Evolutionary conservation across 1,140 invertebrate species (phyloP).

Genomic region (Micrasema minimum): DNA sequence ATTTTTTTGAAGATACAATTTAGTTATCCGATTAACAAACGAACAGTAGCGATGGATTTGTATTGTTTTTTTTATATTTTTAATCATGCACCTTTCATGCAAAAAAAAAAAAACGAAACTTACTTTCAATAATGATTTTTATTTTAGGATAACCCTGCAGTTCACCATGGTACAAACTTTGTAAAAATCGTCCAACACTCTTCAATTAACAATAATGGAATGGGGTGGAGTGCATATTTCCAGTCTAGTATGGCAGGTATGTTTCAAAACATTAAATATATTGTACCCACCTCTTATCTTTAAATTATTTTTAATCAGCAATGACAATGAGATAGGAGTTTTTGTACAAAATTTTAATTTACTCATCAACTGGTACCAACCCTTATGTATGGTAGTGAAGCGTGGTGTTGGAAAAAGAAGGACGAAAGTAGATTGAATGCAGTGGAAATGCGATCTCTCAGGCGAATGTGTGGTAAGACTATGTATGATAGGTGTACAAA

Average conservation of each 20-base stretch:
- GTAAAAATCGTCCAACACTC: constrained; percentile 39
- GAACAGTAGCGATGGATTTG: not conserved
- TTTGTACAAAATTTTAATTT: no score
- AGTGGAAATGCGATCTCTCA: no score
- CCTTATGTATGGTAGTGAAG: no score
- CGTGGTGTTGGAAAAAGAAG: no score
- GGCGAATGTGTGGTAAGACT: no score
- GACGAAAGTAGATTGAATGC: no score
- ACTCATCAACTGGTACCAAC: no score
- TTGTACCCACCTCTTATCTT: no score
- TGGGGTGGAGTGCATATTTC: constrained; percentile 36
- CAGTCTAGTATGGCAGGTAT: not conserved
- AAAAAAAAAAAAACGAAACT: not conserved
- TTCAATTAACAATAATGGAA: constrained; percentile 29
- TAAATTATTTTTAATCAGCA: no score
- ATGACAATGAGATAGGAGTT: no score
- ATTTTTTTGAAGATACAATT: not conserved
- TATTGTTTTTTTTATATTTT: not conserved
- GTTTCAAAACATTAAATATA: no score
- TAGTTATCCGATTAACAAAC: not conserved
- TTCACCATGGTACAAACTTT: constrained; percentile 11
- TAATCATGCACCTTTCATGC: not conserved
- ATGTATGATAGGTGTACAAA: no score
- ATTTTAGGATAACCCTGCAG: constrained; percentile 14
- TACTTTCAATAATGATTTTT: not conserved